phyloP scores from a whole-genome alignment of 2,113 vertebrate species.

The Carettochelys insculpta region DNA sequence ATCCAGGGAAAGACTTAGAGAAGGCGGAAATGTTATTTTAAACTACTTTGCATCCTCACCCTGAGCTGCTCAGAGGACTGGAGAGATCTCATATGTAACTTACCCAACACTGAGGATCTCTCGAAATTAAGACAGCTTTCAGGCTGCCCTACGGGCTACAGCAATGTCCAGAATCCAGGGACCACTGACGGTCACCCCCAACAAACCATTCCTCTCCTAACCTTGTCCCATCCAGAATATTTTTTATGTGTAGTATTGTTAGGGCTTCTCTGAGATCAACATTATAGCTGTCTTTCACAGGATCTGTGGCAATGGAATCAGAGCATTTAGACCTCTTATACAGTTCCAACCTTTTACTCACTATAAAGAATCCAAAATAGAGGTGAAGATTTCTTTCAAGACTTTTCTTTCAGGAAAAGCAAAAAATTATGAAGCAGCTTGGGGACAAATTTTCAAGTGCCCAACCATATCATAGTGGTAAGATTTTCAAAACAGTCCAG shows the following conservation, averaged over 20 bases:
- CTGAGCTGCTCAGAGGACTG: background rate
- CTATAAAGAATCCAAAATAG: background rate
- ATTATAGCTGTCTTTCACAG: background rate
- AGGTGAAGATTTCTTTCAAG: background rate
- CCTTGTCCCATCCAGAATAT: background rate
- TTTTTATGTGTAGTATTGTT: background rate
- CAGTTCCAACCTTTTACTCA: fast-evolving
- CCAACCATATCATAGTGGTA: fast-evolving
- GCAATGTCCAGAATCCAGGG: background rate
- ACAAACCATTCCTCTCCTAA: background rate
- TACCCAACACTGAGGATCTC: background rate
- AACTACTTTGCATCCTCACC: background rate
- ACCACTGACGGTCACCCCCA: background rate
- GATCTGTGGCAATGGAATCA: background rate
- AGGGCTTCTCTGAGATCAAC: background rate
- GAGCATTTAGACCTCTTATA: fast-evolving
- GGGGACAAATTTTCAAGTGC: background rate
- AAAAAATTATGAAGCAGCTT: no score
- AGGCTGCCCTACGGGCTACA: background rate
- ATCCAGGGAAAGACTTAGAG: background rate
- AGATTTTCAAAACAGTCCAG: background rate
- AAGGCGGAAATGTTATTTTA: background rate
- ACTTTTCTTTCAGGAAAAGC: background rate
- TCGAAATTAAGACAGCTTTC: background rate
- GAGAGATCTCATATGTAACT: background rate